Evolutionary conservation across 1,140 invertebrate species (phyloP), one percentile per base, ranked within the genome.

Genomic region (Scylla paramamosain): DNA sequence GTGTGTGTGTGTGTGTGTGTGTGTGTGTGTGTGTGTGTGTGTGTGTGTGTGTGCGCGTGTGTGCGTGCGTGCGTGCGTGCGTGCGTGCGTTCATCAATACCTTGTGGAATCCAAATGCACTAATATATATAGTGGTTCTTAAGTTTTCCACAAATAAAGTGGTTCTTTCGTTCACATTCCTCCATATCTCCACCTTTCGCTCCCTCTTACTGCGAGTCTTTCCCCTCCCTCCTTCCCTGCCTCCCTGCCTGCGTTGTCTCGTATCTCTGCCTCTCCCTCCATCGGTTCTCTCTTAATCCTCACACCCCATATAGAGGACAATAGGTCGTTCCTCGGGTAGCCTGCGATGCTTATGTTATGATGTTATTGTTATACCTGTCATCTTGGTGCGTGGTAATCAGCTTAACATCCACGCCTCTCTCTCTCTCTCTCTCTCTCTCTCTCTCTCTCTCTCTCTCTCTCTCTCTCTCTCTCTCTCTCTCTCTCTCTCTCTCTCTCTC

Each of bases 301-400:
- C 84, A 25, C 14, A 16, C 39, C 31, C 84, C 31, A 87, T 87
- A 46, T 2, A 87, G 31, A 87, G 84, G 16, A 87, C 84, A 87
- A 87, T 87, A 28, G 84, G 31, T 28, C 31, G 39, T 87, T 87
- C 31, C 12, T 87, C n/a, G 4, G 25, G 29, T 46, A 31, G 3
- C 84, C 84, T 16, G 31, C 16, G 31, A 87, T 16, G 84, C 84
- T 87, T 46, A 87, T 87, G 84, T 87, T 87, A 87, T 87, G 31
- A 4, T 25, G 84, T 87, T 87, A 87, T 87, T 46, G 84, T 87
- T 87, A 46, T 87, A 25, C 84, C 39, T 87, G 84, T 87, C 84
- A 87, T 46, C 39, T 25, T 4, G 12, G 31, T 20, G 7, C 84
- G 1, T 25, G 31, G 25, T 87, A 87, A 77, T 77, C 67, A 77